Evolutionary conservation across 2,888 invertebrate species (phyloP).

Genomic region (Ormyrus nitidulus): DNA sequence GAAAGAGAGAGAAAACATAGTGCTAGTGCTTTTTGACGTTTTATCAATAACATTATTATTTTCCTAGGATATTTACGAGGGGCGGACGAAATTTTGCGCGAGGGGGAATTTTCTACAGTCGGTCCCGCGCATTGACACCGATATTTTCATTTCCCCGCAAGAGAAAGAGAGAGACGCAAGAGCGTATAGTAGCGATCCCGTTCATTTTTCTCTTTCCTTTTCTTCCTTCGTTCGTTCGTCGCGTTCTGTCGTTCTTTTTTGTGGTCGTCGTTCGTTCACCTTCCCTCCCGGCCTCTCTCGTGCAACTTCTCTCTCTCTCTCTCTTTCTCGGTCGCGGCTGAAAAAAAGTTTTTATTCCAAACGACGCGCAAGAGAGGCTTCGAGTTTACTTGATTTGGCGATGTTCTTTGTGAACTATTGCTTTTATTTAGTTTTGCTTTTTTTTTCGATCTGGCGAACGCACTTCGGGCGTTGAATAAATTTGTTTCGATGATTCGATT

Average conservation of each 20-base stretch:
- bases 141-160: constrained; percentile 49
- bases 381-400: no score
- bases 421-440: no score
- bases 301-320: no score
- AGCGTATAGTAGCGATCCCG: constrained; percentile 9
- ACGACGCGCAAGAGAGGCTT: background rate
- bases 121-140: constrained; percentile 39
- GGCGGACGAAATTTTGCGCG: constrained; percentile 22
- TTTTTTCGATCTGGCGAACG: no score
- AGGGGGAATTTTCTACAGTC: constrained; percentile 33
- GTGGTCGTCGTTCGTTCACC: constrained; percentile 23
- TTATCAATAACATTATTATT: constrained; percentile 39
- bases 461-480: no score
- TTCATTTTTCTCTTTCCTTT: constrained; percentile 20
- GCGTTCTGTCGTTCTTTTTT: constrained; percentile 2
- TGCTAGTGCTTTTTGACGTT: constrained; percentile 27
- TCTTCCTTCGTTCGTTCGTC: background rate
- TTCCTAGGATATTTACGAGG: constrained; percentile 36
- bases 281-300: background rate
- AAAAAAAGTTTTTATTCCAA: constrained; percentile 31
- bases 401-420: no score
- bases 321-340: background rate
- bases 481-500: no score
- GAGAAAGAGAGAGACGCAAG: no score
- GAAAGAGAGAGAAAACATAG: no score